phyloP scores from a whole-genome alignment of 2,113 vertebrate species.

The Narcine bancroftii region DNA sequence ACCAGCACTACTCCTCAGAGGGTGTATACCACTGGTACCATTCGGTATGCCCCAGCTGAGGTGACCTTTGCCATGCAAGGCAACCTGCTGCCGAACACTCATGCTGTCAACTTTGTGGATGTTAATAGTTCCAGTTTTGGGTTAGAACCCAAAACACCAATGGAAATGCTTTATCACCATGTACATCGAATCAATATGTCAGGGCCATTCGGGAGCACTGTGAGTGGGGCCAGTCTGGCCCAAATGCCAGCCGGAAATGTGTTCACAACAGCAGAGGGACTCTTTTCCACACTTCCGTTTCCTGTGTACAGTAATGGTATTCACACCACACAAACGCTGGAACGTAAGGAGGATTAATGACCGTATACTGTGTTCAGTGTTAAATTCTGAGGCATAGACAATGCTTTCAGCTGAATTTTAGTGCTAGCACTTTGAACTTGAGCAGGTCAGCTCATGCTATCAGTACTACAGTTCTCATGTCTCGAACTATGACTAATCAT shows the following conservation, averaged over 20 bases:
- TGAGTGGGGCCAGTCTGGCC: constrained; percentile 75
- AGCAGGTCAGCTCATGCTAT: constrained; percentile 83
- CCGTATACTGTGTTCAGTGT: constrained; percentile 79
- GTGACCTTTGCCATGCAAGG: constrained; percentile 94
- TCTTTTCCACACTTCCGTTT: constrained; percentile 95
- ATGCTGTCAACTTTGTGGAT: constrained; percentile 93
- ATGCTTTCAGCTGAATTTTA: constrained; percentile 75
- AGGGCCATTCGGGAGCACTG: constrained; percentile 75
- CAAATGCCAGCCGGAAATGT: constrained; percentile 89
- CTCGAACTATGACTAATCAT: constrained; percentile 69
- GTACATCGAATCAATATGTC: constrained; percentile 98
- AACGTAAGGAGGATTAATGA: constrained; percentile 93
- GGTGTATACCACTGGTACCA: constrained; percentile 97
- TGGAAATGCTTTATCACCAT: constrained; percentile 99
- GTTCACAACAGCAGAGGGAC: constrained; percentile 94
- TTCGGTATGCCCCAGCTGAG: constrained; percentile 94
- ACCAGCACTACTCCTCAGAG: constrained; percentile 80
- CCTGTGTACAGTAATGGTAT: constrained; percentile 98
- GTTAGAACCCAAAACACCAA: constrained; percentile 97
- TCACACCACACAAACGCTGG: constrained; percentile 89
- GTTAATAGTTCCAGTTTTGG: constrained; percentile 81
- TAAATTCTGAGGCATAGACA: constrained; percentile 72
- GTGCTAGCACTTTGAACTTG: constrained; percentile 98
- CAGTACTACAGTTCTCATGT: constrained; percentile 64
- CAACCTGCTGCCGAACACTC: constrained; percentile 85